Evolutionary conservation across 2,113 vertebrate species (phyloP), one percentile per base, ranked within the genome.

Genomic region (Gymnorhina tibicen): DNA sequence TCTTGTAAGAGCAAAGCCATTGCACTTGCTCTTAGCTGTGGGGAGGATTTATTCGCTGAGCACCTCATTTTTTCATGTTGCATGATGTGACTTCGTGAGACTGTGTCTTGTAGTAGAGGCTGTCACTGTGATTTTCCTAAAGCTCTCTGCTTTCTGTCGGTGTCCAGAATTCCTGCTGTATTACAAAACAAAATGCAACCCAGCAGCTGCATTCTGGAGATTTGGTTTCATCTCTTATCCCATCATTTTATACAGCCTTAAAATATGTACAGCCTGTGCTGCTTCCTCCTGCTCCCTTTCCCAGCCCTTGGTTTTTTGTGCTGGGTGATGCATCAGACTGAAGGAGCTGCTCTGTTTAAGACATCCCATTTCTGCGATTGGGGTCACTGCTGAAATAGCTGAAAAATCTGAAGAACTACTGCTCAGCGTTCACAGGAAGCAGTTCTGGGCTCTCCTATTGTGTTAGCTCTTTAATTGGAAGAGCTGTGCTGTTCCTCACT

Each of bases 81-180:
- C 44, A 2, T 1, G 1, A 13, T 13, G 60, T 32, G 60, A 5
- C 30, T 28, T 16, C 15, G 37, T 7, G 10, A 23, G 10, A 3
- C 39, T 23, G 4, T 20, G 58, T 37, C 41, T 21, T 21, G 7
- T 3, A 26, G 42, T 15, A 23, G 46, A 30, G 23, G 55, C 50
- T 8, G 16, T 39, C 46, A 13, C 62, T 0, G 0, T 6, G 35
- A 47, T 77, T 92, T 79, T 62, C 63, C 58, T 3, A 23, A 27
- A 73, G 44, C 49, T 52, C 22, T 56, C 50, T n/a, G 60, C 49
- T 47, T n/a, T 50, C 60, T 44, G 4, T 33, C 19, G 3, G 27
- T 7, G 0, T 56, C n/a, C 22, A 16, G 53, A 59, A 70, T 88
- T 83, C 82, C 78, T 68, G 44, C 53, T 74, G 46, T 11, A 6